A percentile compares a stretch with the other conserved stretches of the same genome.
These are phyloP conservation scores for Acanthornis magna DNA, from an alignment of 2,797 vertebrate species.

Conservation along the genomic window DNA sequence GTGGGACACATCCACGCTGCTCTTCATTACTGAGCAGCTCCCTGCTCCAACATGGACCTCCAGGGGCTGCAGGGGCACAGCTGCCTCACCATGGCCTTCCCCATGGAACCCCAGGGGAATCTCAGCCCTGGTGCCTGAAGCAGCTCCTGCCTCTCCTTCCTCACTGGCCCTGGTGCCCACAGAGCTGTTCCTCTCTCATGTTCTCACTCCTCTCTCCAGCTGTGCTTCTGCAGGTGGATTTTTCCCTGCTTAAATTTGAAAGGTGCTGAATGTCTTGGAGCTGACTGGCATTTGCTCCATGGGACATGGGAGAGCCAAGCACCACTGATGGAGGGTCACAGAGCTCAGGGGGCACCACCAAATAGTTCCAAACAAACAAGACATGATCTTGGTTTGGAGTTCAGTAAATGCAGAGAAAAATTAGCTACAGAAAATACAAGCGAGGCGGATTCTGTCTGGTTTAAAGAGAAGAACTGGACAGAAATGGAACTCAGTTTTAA, in stretches of 20 bases:
- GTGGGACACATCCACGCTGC: neutral
- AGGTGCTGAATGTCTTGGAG: neutral
- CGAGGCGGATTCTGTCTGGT: neutral
- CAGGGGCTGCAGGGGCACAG: neutral
- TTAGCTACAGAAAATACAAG: neutral
- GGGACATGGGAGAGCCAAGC: neutral
- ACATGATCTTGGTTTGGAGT: neutral
- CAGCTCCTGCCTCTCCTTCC: neutral
- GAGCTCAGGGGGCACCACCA: neutral
- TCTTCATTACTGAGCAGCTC: neutral
- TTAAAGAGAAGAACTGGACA: neutral
- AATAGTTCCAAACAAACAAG: neutral
- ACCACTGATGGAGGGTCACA: neutral
- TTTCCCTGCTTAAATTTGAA: neutral
- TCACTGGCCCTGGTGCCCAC: neutral
- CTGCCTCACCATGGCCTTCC: neutral
- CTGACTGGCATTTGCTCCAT: neutral
- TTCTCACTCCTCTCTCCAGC: neutral
- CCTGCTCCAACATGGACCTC: neutral
- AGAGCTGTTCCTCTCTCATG: neutral
- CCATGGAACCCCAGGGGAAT: neutral
- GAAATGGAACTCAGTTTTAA: fast-evolving
- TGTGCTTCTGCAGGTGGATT: neutral
- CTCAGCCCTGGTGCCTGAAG: neutral
- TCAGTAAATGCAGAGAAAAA: neutral